Base-by-base conservation (phyloP, 2,888 invertebrate genomes). In the Cosmia pyralina region DNA sequence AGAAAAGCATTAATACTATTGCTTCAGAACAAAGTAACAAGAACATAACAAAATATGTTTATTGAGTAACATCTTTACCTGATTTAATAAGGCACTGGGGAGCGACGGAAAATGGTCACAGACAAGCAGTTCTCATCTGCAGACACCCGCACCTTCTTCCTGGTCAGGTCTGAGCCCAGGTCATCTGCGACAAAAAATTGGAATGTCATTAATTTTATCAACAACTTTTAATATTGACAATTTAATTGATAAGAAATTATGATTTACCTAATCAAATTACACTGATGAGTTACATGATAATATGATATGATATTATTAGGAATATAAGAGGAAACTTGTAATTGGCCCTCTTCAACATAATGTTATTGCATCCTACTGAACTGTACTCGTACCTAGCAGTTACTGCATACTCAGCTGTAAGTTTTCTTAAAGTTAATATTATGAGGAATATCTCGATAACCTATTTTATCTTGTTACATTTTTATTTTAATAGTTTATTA, bases 151-250 rank as follows among this genome's bases (percentile, higher is more conserved):
- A 67, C 46, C 15, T n/a, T 58, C 34, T 55, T 58, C 22, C 22
- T 65, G 7, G 41, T 53, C 52, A 17, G 11, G 0, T 41, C 7
- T 11, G 65, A 22, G 38, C 11, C 10, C n/a, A 67, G 46, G 15
- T n/a, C n/a, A 46, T 58, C 67, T 67, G 46, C 59, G 4, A 38
- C n/a, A 38, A 59, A 10, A 59, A 17, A 38, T n/a, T 38, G n/a
- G 10, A 52, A 38, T 52, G 7, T 2, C 11, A 38, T 38, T 22
- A 22, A 22, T 52, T 38, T 52, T 11, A 11, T 38, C n/a, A 50
- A 15, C n/a, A 4, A 15, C 10, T 34, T 48, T 46, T 17, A 22
- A 1, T 28, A 22, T 13, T 10, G 62, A 22, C 22, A 62, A 11
- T 46, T 22, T 15, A 28, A 55, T 15, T 55, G 28, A 28, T 55